Evolutionary conservation across 2,113 vertebrate genomes (phyloP), one percentile per base, ranked within the genome.

Genomic region (Rhinichthys klamathensis): DNA sequence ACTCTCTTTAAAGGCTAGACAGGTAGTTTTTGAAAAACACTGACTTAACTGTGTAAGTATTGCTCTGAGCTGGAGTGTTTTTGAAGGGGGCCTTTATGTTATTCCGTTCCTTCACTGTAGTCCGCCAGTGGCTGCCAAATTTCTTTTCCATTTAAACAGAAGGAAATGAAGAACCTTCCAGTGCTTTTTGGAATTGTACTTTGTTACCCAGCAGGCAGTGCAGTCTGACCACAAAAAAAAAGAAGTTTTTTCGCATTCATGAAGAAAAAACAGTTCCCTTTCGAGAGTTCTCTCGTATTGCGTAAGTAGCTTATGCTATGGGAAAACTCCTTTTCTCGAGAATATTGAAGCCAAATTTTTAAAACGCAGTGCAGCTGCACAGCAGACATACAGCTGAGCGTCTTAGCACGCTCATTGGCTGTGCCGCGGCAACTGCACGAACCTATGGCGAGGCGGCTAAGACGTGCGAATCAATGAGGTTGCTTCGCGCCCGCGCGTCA

Each of bases 121-220:
- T 76, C 88, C 78, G 73, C 80, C 69, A 44, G 1, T 18, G 69
- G 27, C 27, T 60, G 82, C 30, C 67, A 77, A 41, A 86, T 80
- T 75, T 80, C 11, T 88, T 90, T 89, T 90, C 90, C 87, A 86
- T 82, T 65, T 85, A 84, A 90, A 87, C 80, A 84, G 86, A 72
- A 56, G 85, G 87, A 87, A 88, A 85, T 84, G 73, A 88, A 88
- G 82, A 78, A 74, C 75, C 61, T 56, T 80, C 56, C 72, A 74
- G 46, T 72, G 44, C 5, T 74, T 88, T 86, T 76, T 61, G 58
- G 30, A 54, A 38, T 5, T n/a, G 60, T 54, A 80, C 13, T 38
- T 65, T 35, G 35, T 46, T 49, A 69, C 25, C 65, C n/a, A 16
- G 23, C 13, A 77, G 35, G 44, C 83, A 38, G 5, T 84, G 35